These are phyloP conservation scores for Melanotaenia boesemani DNA, from an alignment of 2,797 vertebrate species.

Conservation along the genomic window DNA sequence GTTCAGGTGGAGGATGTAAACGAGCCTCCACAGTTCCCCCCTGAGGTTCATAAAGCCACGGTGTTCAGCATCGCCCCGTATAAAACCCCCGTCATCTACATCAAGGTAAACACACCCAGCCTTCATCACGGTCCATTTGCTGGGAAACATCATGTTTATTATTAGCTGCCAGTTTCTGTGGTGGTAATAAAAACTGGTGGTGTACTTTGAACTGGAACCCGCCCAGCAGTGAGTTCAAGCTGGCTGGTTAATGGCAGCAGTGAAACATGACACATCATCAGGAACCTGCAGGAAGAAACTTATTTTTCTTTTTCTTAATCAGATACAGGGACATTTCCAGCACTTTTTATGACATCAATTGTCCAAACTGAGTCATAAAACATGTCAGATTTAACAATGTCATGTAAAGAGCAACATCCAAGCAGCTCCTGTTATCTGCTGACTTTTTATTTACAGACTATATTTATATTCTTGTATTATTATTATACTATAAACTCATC, in stretches of 20 bases:
- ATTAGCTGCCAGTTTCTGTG: not conserved
- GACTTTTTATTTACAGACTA: too few species aligned
- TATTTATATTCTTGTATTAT: too few species aligned
- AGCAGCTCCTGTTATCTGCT: too few species aligned
- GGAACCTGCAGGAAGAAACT: not conserved
- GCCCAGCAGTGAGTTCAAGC: not conserved
- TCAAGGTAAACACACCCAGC: slow-evolving; percentile 76
- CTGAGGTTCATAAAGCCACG: slow-evolving; percentile 58
- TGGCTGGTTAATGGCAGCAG: slow-evolving; percentile 12
- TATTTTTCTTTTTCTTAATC: too few species aligned
- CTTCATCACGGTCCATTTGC: not conserved
- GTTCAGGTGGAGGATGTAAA: slow-evolving; percentile 82
- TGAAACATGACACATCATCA: not conserved
- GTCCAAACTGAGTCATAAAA: not conserved
- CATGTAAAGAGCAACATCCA: too few species aligned
- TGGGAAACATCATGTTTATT: not conserved
- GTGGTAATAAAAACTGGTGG: not conserved
- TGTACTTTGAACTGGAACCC: slow-evolving; percentile 7
- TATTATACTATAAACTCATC: too few species aligned
- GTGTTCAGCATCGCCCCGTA: slow-evolving; percentile 78
- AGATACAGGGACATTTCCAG: not conserved
- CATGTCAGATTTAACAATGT: not conserved
- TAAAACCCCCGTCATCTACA: slow-evolving; percentile 71
- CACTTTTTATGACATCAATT: not conserved
- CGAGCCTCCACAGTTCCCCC: slow-evolving; percentile 76